Percentiles rank a stretch among this genome's conserved stretches.
phyloP scores from a whole-genome alignment of 2,888 invertebrate species.

The Euphydryas editha region DNA sequence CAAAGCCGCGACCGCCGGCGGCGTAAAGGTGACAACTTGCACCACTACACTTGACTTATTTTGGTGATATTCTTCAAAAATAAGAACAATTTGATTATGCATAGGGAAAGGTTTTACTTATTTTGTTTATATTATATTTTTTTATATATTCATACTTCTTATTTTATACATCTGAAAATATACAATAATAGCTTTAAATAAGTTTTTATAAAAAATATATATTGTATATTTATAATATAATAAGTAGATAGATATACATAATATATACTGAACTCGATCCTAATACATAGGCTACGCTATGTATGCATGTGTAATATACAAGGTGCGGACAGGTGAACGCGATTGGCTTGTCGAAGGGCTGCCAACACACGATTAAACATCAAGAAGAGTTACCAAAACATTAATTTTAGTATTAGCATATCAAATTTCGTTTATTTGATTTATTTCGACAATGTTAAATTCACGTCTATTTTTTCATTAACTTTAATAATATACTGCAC shows the following conservation, averaged over 20 bases:
- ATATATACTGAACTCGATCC: slow-evolving; percentile 29
- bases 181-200: too few relatives aligned
- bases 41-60: too few relatives aligned
- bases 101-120: too few relatives aligned
- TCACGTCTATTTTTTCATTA: neutral
- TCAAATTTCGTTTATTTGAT: neutral
- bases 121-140: too few relatives aligned
- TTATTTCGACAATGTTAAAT: neutral
- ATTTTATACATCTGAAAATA: too few relatives aligned
- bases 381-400: neutral
- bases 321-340: slow-evolving; percentile 34
- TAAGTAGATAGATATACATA: slow-evolving; percentile 17
- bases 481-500: neutral
- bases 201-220: too few relatives aligned
- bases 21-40: too few relatives aligned
- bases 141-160: too few relatives aligned
- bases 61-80: too few relatives aligned
- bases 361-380: slow-evolving; percentile 5
- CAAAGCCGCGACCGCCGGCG: too few relatives aligned
- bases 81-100: too few relatives aligned
- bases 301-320: slow-evolving; percentile 14
- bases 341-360: slow-evolving; percentile 31
- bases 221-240: neutral
- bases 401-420: neutral
- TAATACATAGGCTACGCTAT: slow-evolving; percentile 33